phyloP scores from a whole-genome alignment of 2,113 vertebrate genomes.

The Calypte anna region DNA sequence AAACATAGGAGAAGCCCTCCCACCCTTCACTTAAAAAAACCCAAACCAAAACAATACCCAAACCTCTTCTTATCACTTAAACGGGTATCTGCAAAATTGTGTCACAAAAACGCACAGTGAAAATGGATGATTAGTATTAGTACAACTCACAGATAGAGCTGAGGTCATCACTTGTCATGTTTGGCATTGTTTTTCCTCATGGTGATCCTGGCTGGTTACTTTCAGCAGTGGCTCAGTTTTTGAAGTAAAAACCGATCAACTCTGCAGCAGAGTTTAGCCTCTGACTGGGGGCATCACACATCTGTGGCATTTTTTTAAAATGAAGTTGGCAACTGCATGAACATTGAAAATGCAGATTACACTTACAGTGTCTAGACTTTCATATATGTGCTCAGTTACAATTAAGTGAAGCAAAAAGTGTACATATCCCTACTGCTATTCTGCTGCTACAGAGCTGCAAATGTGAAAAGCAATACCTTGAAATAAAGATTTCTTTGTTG shows the following conservation, averaged over 20 bases:
- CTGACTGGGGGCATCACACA: constrained; percentile 78
- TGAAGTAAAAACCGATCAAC: constrained; percentile 67
- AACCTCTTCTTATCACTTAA: constrained; percentile 59
- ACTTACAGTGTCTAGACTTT: constrained; percentile 86
- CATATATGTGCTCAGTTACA: constrained; percentile 83
- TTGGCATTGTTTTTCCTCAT: constrained; percentile 71
- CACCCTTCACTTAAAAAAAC: constrained; percentile 38
- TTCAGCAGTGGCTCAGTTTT: constrained; percentile 71
- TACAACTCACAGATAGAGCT: constrained; percentile 67
- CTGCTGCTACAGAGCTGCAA: constrained; percentile 80
- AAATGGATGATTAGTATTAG: constrained; percentile 65
- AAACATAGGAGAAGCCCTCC: constrained; percentile 55
- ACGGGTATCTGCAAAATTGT: constrained; percentile 51
- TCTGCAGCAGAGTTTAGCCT: constrained; percentile 72
- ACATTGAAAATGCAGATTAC: constrained; percentile 80
- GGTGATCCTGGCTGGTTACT: constrained; percentile 70
- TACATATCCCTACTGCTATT: constrained; percentile 81
- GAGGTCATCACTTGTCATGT: constrained; percentile 69
- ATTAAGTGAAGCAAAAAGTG: constrained; percentile 82
- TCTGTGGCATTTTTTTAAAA: constrained; percentile 79
- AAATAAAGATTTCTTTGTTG: constrained; percentile 78
- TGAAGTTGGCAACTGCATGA: constrained; percentile 79
- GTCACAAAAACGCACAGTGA: constrained; percentile 78
- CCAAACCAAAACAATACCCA: neutral
- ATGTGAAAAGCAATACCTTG: constrained; percentile 82